phyloP scores from a whole-genome alignment of 2,113 vertebrate species.

The Pionites leucogaster region DNA sequence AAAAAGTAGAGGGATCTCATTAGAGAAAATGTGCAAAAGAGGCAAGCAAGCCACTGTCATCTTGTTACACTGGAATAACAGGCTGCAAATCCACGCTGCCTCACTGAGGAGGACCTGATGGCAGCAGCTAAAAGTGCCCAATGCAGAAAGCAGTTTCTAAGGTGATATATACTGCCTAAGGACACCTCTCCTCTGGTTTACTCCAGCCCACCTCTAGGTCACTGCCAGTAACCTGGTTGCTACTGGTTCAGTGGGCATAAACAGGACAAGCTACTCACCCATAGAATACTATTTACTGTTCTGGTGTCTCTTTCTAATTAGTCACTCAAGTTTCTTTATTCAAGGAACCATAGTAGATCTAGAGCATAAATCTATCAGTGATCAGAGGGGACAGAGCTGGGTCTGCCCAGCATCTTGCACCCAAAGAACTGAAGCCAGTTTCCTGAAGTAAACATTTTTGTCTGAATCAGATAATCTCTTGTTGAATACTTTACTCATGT shows the following conservation, averaged over 20 bases:
- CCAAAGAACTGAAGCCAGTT: background rate
- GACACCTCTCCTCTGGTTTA: background rate
- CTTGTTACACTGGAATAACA: background rate
- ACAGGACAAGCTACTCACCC: background rate
- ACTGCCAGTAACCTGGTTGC: background rate
- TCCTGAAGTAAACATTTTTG: background rate
- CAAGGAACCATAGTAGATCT: background rate
- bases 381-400: background rate
- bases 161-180: background rate
- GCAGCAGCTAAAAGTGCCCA: background rate
- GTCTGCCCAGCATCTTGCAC: background rate
- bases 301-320: background rate
- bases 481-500: background rate
- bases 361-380: background rate
- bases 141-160: background rate
- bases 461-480: background rate
- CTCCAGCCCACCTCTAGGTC: background rate
- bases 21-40: background rate
- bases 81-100: background rate
- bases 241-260: background rate
- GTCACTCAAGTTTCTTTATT: background rate
- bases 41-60: background rate
- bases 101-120: background rate
- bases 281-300: background rate
- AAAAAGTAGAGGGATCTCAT: background rate